These are phyloP conservation scores for Papilio xuthus DNA, from an alignment of 1,140 invertebrate species.

Conservation along the genomic window DNA sequence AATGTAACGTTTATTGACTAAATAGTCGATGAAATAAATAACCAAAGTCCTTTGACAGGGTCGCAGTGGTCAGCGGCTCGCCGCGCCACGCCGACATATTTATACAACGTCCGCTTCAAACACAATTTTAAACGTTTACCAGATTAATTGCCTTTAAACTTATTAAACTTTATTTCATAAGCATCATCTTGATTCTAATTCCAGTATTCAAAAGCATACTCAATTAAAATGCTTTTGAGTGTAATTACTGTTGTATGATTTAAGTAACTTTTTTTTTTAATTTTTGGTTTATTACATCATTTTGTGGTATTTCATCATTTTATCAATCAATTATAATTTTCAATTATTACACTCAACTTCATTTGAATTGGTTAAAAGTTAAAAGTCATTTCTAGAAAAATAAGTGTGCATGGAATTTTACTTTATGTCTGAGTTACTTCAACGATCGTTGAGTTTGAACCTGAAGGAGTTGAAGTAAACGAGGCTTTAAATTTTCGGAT, in stretches of 20 bases:
- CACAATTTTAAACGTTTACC: neutral
- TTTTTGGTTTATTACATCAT: no score
- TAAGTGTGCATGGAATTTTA: neutral
- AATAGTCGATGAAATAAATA: constrained; percentile 10
- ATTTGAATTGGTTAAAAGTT: neutral
- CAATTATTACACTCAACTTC: neutral
- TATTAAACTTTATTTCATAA: constrained; percentile 13
- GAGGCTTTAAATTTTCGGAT: neutral
- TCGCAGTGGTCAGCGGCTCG: neutral
- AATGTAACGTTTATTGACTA: neutral
- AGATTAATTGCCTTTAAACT: neutral
- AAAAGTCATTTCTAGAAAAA: neutral
- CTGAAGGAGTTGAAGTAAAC: neutral
- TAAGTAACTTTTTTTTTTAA: no score
- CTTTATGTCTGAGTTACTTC: neutral
- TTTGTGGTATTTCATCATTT: neutral
- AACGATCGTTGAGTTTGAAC: neutral
- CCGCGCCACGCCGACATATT: neutral
- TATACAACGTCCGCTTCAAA: neutral
- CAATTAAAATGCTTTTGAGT: neutral
- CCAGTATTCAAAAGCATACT: neutral
- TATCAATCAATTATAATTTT: neutral
- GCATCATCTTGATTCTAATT: neutral
- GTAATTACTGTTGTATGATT: neutral
- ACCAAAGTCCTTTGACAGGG: neutral